Evolutionary conservation across 2,888 invertebrate genomes (phyloP), one percentile per base, ranked within the genome.

Genomic region (Yponomeuta malinellus): DNA sequence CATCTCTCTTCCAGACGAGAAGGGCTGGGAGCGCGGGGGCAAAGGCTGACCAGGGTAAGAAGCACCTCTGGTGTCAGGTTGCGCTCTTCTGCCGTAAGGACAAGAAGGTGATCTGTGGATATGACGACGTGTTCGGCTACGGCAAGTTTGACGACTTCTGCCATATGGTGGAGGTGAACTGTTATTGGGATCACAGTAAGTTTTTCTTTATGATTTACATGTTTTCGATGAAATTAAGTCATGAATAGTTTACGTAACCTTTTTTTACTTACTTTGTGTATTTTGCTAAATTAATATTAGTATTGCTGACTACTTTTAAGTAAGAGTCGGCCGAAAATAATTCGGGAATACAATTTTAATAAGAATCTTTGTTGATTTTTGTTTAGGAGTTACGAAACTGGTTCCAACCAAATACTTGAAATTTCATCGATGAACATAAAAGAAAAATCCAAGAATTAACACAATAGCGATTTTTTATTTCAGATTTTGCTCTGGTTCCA

Each of bases 171-270:
- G 80, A 83, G 72, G 84, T 87, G 1, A 89, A 90, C 73, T 89
- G 89, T 72, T 87, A 84, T 76, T 88, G 84, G 84, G 84, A 84
- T 72, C 85, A 84, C 69, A 84, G 87, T 88, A 77, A 83, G 87
- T 82, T 72, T n/a, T 73, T 68, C 12, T 63, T 63, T 63, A 1
- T 23, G 6, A 15, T 63, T 15, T 23, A 23, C 23, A 23, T 23
- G 23, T 23, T 23, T 23, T 23, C 23, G 23, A 23, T 23, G 23
- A 23, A 23, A 23, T 23, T 23, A 23, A 23, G 23, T 23, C 23
- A 23, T 23, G 23, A 23, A 23, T 23, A 23, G 23, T 23, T 23
- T 23, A 23, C 23, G 33, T 33, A 33, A 33, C 2, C 5, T 4
- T 33, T 33, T 33, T 33, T 33, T 33, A 33, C 23, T 33, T 33